These are phyloP conservation scores for Mesochorus sp. DNA, from an alignment of 2,888 invertebrate species.

Conservation along the genomic window DNA sequence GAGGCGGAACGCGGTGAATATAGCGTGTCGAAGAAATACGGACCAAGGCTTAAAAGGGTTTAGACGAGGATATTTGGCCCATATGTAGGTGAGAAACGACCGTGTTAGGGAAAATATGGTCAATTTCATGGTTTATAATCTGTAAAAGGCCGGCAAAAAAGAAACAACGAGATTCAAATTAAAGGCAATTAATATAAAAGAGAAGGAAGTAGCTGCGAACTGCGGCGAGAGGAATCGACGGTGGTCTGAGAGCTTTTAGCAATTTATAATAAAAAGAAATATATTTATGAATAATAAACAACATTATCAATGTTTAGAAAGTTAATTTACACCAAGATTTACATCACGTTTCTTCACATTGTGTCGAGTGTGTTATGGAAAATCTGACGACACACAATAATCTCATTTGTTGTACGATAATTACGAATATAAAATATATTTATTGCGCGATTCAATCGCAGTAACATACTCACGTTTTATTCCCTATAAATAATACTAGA, in stretches of 20 bases:
- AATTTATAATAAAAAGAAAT: too few species aligned
- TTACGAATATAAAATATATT: too few species aligned
- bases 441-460: too few species aligned
- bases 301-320: too few species aligned
- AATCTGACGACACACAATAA: too few species aligned
- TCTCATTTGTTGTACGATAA: too few species aligned
- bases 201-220: neutral
- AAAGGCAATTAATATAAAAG: constrained; percentile 7
- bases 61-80: constrained; percentile 5
- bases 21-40: constrained; percentile 27
- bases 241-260: neutral
- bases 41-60: constrained; percentile 7
- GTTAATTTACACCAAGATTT: too few species aligned
- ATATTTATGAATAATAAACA: too few species aligned
- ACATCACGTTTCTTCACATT: too few species aligned
- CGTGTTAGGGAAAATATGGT: constrained; percentile 35
- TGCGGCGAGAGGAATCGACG: neutral
- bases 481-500: too few species aligned
- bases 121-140: constrained; percentile 53
- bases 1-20: constrained; percentile 50
- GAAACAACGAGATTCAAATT: neutral
- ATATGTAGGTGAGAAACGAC: neutral
- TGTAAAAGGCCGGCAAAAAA: neutral
- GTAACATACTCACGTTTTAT: too few species aligned
- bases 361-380: too few species aligned